Conservation (phyloP, 1,140 invertebrate species). For the Hyphantria cunea region DNA sequence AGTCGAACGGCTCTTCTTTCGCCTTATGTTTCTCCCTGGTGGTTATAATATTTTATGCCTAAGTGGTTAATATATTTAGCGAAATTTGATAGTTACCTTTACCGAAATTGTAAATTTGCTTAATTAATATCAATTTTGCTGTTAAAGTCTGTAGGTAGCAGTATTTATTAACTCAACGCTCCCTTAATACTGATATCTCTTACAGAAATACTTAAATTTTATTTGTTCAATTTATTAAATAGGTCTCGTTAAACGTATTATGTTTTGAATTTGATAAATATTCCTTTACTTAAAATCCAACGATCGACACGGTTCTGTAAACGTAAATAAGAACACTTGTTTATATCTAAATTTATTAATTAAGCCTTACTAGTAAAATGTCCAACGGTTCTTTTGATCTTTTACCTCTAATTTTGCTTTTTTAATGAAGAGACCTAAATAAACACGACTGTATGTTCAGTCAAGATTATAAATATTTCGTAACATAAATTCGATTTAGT, state of each 20-base stretch:
- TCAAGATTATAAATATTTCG: constrained; percentile 16
- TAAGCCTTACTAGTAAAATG: constrained; percentile 21
- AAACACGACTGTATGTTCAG: constrained; percentile 7
- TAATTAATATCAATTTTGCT: too few species aligned
- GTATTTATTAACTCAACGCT: too few species aligned
- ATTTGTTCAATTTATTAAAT: constrained; percentile 1
- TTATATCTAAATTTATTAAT: constrained; percentile 31
- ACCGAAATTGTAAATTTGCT: too few species aligned
- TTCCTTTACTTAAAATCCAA: constrained; percentile 17
- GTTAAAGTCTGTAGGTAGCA: too few species aligned
- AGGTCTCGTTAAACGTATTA: too few species aligned
- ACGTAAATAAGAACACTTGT: constrained; percentile 27
- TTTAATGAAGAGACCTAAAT: constrained; percentile 12
- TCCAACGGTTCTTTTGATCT: constrained; percentile 23
- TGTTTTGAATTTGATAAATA: background rate
- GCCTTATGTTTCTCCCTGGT: too few species aligned
- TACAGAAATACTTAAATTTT: background rate
- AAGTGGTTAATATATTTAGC: too few species aligned
- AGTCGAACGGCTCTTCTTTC: too few species aligned
- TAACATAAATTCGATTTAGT: constrained; percentile 1
- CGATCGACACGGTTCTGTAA: background rate
- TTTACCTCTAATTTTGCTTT: constrained; percentile 19
- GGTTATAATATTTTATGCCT: too few species aligned
- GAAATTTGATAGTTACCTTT: too few species aligned
- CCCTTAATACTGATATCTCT: too few species aligned